phyloP scores from a whole-genome alignment of 2,888 invertebrate genomes.

The Eilema depressum region DNA sequence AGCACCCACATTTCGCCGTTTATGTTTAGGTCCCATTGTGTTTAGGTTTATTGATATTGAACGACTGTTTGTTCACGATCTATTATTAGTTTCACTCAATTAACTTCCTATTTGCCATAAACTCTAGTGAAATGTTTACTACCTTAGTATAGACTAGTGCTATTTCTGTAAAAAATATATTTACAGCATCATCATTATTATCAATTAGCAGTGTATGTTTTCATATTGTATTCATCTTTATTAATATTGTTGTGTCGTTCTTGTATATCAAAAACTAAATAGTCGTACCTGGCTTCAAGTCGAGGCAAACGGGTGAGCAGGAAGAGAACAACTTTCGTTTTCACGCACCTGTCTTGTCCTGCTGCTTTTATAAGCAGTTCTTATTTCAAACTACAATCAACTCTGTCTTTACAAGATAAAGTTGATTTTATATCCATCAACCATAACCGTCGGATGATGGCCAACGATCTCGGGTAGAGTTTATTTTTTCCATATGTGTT shows the following conservation, averaged over 20 bases:
- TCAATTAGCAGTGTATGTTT: slow-evolving; percentile 21
- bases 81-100: slow-evolving; percentile 31
- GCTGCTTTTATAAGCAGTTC: slow-evolving; percentile 68
- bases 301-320: slow-evolving; percentile 82
- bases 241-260: slow-evolving; percentile 50
- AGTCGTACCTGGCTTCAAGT: slow-evolving; percentile 61
- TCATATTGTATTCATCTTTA: slow-evolving; percentile 42
- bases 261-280: slow-evolving; percentile 62
- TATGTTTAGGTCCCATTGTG: too few species aligned
- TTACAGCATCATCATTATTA: slow-evolving; percentile 7
- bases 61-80: slow-evolving; percentile 28
- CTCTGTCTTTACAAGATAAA: slow-evolving; percentile 47
- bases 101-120: background rate
- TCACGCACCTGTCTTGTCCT: slow-evolving; percentile 84
- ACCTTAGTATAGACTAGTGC: background rate
- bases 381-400: slow-evolving; percentile 53
- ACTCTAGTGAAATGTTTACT: background rate
- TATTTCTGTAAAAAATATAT: background rate
- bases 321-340: slow-evolving; percentile 87
- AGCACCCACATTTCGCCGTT: too few species aligned
- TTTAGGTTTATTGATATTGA: slow-evolving; percentile 27
- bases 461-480: slow-evolving; percentile 45
- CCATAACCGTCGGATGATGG: slow-evolving; percentile 30
- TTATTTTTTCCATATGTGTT: slow-evolving; percentile 39
- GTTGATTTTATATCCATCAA: slow-evolving; percentile 25